Base-by-base conservation (phyloP, 2,113 vertebrate species). In the Pachypanchax playfairii region DNA sequence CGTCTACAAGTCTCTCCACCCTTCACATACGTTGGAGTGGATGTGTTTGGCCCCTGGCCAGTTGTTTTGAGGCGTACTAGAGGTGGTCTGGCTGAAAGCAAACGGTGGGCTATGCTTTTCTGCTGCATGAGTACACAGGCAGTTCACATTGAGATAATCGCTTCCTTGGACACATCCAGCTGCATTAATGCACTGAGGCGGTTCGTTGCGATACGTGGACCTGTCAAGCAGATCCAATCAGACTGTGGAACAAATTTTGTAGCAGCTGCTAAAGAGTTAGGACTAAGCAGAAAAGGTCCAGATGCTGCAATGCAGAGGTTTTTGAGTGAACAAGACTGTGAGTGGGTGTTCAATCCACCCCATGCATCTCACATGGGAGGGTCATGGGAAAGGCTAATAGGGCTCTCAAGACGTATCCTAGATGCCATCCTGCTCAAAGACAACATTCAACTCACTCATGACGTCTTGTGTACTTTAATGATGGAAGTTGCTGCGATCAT, bases 191-290 rank as follows among this genome's bases (percentile, higher is more conserved):
- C 48, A 50, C n/a, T 50, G 17, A 50, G 17, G 26, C 26, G 9
- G 8, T 29, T 31, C n/a, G 5, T 50, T 50, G 48, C 26, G 0
- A 31, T 50, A 18, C 26, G 10, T 17, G 17, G 48, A 26, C n/a
- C 17, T 14, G 48, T 11, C 4, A 50, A 20, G n/a, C 48, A 50
- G 26, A 31, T 50, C 29, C n/a, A 9, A 17, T 49, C 15, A 35
- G n/a, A 52, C 18, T 52, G 50, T 14, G 29, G 53, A n/a, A 20
- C 24, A 18, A 42, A 56, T 5, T 56, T 56, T 14, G 36, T 55
- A 9, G 22, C 15, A 17, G 52, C 36, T 41, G 21, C 36, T 17
- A 39, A 55, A 17, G 21, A 55, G 11, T 22, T 25, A 22, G 21
- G 35, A n/a, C 5, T 55, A 1, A 55, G 35, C 15, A 21, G 26